Evolutionary conservation across 2,797 vertebrate genomes (phyloP).

Genomic region (Pseudocheirus occidentalis): DNA sequence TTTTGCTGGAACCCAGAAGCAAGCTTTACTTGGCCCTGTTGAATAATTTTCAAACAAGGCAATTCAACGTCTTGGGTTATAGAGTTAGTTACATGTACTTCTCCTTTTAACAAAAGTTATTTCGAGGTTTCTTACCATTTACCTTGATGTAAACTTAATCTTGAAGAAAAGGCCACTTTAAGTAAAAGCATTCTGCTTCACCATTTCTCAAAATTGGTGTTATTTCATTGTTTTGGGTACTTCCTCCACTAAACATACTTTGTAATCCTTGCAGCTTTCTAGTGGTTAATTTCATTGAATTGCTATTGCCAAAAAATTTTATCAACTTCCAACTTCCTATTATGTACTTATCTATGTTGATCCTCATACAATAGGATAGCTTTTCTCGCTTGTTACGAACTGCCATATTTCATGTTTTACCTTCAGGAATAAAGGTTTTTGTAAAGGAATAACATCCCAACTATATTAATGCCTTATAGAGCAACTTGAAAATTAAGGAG

Average conservation of each 20-base stretch:
- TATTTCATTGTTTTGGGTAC: neutral
- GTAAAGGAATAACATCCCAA: neutral
- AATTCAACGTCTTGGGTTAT: neutral
- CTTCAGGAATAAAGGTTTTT: neutral
- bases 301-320: neutral
- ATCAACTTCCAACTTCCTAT: neutral
- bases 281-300: neutral
- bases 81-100: neutral
- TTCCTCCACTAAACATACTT: neutral
- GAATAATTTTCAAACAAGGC: neutral
- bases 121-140: neutral
- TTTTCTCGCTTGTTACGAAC: neutral
- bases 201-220: neutral
- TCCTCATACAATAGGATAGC: neutral
- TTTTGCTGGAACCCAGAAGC: neutral
- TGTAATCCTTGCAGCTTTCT: neutral
- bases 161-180: neutral
- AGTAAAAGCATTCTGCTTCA: neutral
- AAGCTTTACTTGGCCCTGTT: neutral
- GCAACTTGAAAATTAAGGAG: neutral
- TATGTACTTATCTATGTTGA: neutral
- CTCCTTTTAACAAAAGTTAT: neutral
- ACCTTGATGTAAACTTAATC: neutral
- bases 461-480: neutral
- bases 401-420: neutral